Conservation (phyloP, 1,140 invertebrate species). For the Rhynchophorus ferrugineus region DNA sequence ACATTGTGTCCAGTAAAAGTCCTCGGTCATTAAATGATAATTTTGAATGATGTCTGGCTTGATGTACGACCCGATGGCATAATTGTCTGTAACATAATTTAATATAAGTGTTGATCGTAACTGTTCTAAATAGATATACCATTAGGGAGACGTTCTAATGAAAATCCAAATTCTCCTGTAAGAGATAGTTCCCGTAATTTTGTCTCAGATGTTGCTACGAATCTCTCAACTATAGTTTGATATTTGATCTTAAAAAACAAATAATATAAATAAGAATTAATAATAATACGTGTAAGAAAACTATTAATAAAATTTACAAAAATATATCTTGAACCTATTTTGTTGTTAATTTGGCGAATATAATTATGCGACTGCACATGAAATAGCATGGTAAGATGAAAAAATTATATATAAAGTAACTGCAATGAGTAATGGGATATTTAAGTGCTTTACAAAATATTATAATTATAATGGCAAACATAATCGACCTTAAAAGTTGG, state of each 20-base stretch:
- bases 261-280: background rate
- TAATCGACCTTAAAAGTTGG: too few species aligned
- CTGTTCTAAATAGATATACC: constrained; percentile 15
- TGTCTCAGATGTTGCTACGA: constrained; percentile 20
- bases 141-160: constrained; percentile 27
- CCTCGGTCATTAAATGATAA: constrained; percentile 47
- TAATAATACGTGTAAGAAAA: background rate
- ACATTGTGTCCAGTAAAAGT: constrained; percentile 51
- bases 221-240: constrained; percentile 19
- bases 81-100: constrained; percentile 32
- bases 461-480: too few species aligned
- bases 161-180: constrained; percentile 23
- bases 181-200: constrained; percentile 15
- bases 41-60: constrained; percentile 44
- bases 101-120: background rate
- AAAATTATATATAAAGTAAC: too few species aligned
- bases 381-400: too few species aligned
- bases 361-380: too few species aligned
- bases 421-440: too few species aligned
- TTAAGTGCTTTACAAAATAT: too few species aligned
- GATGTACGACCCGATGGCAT: constrained; percentile 50
- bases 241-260: constrained; percentile 15
- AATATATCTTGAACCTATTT: too few species aligned
- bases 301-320: too few species aligned
- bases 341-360: too few species aligned